Evolutionary conservation across 2,797 vertebrate genomes (phyloP).

Genomic region (Channa striata): DNA sequence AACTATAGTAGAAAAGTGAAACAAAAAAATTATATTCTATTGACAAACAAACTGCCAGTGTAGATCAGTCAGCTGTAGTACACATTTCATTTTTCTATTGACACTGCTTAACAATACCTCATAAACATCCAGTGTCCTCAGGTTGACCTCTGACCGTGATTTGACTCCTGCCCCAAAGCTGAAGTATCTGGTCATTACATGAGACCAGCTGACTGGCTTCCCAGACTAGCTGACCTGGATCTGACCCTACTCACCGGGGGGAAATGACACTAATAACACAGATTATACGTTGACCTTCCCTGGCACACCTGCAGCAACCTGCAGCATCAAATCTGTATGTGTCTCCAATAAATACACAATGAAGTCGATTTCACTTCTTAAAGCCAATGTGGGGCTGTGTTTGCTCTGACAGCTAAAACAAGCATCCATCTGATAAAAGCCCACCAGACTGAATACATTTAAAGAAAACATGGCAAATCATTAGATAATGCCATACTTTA

Average conservation of each 20-base stretch:
- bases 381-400: neutral
- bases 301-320: neutral
- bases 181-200: conserved; percentile 16
- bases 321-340: neutral
- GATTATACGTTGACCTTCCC: neutral
- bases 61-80: too few relatives aligned
- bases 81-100: conserved; percentile 2
- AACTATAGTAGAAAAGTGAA: too few relatives aligned
- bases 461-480: neutral
- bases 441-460: neutral
- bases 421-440: neutral
- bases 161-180: conserved; percentile 16
- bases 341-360: neutral
- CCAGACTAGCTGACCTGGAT: conserved; percentile 16
- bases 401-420: neutral
- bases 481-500: conserved; percentile 48
- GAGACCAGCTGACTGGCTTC: conserved; percentile 1
- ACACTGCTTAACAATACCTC: neutral
- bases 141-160: conserved; percentile 16
- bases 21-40: too few relatives aligned
- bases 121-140: conserved; percentile 10
- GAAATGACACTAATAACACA: conserved; percentile 4
- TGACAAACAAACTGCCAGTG: too few relatives aligned
- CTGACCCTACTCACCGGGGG: conserved; percentile 9
- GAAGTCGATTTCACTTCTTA: neutral